Conservation (phyloP, 1,140 invertebrate species). For the Sitodiplosis mosellana region DNA sequence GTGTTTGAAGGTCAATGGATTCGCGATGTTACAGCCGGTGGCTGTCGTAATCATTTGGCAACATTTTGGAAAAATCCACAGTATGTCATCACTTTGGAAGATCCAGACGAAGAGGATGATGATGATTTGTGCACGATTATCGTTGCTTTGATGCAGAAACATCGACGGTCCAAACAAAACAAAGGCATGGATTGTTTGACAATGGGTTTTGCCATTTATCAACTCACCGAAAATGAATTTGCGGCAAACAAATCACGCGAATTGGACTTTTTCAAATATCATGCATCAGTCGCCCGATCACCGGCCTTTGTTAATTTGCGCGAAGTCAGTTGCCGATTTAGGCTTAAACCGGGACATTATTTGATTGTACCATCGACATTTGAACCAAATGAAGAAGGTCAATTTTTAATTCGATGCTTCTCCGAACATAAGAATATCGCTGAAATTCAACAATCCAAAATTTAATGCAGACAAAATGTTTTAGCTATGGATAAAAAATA, state of each 20-base stretch:
- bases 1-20: slow-evolving; percentile 90
- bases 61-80: slow-evolving; percentile 95
- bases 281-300: slow-evolving; percentile 73
- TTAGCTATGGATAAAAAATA: too few species aligned
- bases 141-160: slow-evolving; percentile 85
- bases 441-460: slow-evolving; percentile 40
- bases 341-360: slow-evolving; percentile 83
- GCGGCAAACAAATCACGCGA: slow-evolving; percentile 60
- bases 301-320: slow-evolving; percentile 92
- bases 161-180: slow-evolving; percentile 73
- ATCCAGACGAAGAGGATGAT: slow-evolving; percentile 83
- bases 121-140: slow-evolving; percentile 86
- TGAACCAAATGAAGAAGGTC: slow-evolving; percentile 88
- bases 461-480: too few species aligned
- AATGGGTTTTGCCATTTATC: slow-evolving; percentile 94
- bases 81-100: slow-evolving; percentile 72
- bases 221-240: slow-evolving; percentile 55
- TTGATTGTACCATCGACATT: slow-evolving; percentile 98
- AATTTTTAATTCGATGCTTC: slow-evolving; percentile 91
- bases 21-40: slow-evolving; percentile 75
- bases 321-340: slow-evolving; percentile 65
- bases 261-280: slow-evolving; percentile 89
- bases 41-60: slow-evolving; percentile 91
- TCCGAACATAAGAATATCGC: slow-evolving; percentile 81
- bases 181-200: slow-evolving; percentile 85